These are phyloP conservation scores for Caretta caretta DNA, from an alignment of 2,113 vertebrate species.

Conservation along the genomic window DNA sequence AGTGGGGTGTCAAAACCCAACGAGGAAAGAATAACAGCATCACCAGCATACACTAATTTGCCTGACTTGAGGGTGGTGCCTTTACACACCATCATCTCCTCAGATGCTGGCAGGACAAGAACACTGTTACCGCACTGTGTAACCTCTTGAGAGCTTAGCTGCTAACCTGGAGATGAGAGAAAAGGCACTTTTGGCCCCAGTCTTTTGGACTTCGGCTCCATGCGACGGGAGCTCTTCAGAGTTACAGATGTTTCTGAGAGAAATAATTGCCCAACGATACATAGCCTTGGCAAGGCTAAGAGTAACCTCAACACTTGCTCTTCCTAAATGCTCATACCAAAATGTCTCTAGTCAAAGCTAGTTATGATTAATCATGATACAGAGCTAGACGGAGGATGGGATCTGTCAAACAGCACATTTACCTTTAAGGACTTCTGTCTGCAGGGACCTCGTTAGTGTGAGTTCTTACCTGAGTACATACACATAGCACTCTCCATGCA, in stretches of 20 bases:
- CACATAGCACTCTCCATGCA: neutral
- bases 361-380: neutral
- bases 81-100: neutral
- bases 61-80: neutral
- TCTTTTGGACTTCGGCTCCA: neutral
- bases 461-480: neutral
- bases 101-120: rapidly evolving
- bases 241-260: neutral
- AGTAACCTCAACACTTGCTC: neutral
- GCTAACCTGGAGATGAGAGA: neutral
- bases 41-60: rapidly evolving
- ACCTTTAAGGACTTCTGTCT: neutral
- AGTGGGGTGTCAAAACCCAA: neutral
- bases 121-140: neutral
- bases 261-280: neutral
- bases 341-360: neutral
- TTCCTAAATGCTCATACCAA: neutral
- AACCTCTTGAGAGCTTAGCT: neutral
- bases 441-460: neutral
- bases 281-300: neutral
- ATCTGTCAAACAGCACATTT: neutral
- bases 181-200: neutral
- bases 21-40: neutral
- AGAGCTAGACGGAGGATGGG: neutral
- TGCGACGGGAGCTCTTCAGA: neutral